Evolutionary conservation across 1,140 invertebrate species (phyloP).

Genomic region (Sitodiplosis mosellana): DNA sequence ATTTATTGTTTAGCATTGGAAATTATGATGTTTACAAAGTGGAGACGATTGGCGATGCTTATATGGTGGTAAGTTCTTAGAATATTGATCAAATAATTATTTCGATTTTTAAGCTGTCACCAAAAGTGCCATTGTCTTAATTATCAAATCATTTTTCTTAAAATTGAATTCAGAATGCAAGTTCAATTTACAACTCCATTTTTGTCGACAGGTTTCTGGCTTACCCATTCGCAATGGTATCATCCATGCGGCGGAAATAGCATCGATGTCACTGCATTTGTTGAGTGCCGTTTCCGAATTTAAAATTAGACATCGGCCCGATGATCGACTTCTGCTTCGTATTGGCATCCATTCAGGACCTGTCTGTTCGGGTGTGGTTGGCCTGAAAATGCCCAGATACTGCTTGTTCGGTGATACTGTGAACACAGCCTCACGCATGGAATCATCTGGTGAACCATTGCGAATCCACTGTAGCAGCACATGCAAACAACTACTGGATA

Average conservation of each 20-base stretch:
- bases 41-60: slow-evolving; percentile 80
- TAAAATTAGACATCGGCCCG: slow-evolving; percentile 67
- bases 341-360: slow-evolving; percentile 84
- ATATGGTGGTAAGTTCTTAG: slow-evolving; percentile 53
- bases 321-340: slow-evolving; percentile 64
- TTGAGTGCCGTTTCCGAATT: slow-evolving; percentile 68
- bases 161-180: no score
- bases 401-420: slow-evolving; percentile 89
- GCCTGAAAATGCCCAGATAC: slow-evolving; percentile 88
- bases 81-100: not conserved
- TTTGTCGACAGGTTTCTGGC: not conserved
- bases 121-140: no score
- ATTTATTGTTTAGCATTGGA: no score
- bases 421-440: slow-evolving; percentile 86
- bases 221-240: slow-evolving; percentile 1
- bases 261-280: slow-evolving; percentile 77
- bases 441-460: slow-evolving; percentile 72
- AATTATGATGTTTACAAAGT: slow-evolving; percentile 89
- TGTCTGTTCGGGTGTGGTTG: slow-evolving; percentile 56
- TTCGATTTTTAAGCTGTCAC: not conserved
- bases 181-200: not conserved
- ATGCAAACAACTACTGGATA: slow-evolving; percentile 51
- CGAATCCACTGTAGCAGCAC: slow-evolving; percentile 70
- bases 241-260: slow-evolving; percentile 81
- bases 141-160: no score